Evolutionary conservation across 35 echinoderm and acorn worm species (phyloP).

Genomic region (Ptychodera flava): DNA sequence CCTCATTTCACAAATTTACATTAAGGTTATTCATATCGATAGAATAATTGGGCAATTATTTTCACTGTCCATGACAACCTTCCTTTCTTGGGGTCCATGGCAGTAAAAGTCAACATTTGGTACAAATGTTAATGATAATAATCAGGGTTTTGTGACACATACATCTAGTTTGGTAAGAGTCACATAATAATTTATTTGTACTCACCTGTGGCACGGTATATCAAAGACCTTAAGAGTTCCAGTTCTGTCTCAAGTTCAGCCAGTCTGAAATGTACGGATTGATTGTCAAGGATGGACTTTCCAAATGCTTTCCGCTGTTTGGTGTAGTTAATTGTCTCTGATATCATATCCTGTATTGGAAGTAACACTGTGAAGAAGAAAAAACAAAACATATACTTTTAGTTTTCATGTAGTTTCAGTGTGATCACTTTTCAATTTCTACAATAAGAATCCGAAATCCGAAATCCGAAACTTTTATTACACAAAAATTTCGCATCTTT

Average conservation of each 20-base stretch:
- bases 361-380: background rate
- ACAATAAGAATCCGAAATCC: too few relatives aligned
- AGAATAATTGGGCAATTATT: too few relatives aligned
- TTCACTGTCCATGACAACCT: too few relatives aligned
- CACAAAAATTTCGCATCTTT: too few relatives aligned
- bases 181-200: background rate
- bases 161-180: background rate
- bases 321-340: background rate
- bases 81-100: background rate
- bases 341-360: background rate
- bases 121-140: background rate
- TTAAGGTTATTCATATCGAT: background rate
- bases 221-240: background rate
- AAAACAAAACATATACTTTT: too few relatives aligned
- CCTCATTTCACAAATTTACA: background rate
- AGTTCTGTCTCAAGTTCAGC: background rate
- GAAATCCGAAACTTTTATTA: too few relatives aligned
- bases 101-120: background rate
- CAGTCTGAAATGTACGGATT: background rate
- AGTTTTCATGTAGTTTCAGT: too few relatives aligned
- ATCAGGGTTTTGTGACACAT: background rate
- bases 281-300: background rate
- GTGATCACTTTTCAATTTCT: too few relatives aligned
- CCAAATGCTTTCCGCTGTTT: background rate
- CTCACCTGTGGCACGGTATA: background rate